Evolutionary conservation across 2,888 invertebrate species (phyloP), one percentile per base, ranked within the genome.

Genomic region (Drosophila parthenogenetica): DNA sequence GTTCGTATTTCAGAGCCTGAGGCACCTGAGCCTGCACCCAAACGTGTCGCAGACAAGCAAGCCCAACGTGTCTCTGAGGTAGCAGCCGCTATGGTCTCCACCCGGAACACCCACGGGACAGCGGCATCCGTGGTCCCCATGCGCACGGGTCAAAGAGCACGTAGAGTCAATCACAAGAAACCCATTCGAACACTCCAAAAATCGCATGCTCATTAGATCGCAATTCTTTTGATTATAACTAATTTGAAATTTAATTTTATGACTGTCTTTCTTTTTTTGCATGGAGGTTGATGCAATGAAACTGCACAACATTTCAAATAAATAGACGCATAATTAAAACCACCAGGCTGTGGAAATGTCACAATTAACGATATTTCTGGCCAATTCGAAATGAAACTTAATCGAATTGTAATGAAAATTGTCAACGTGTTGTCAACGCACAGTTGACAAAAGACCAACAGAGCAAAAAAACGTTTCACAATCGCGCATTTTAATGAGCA

Each of bases 391-490:
- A 49, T 46, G 57, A 64, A 77, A 77, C 78, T 68, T 77, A 83
- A 86, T 82, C 84, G 84, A 83, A 82, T 75, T 70, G 77, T 66
- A 85, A 81, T 81, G 77, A 77, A 80, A 85, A 73, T 75, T 73
- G 69, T 80, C 74, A 77, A 53, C 76, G 65, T 81, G 67, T 65
- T 81, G 67, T 67, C 79, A 64, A 32, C 54, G 40, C 48, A 17
- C 16, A 40, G 22, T 32, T 46, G 29, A 17, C 8, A 50, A 49
- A 29, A 8, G n/a, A n/a, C 32, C 29, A 29, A 29, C 11, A 19
- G 39, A 14, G 37, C 25, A n/a, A 17, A 54, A 65, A 59, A 39
- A 2, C 13, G 16, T 13, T 58, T 32, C 48, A 43, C 70, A 81
- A 65, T 60, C 35, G 71, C 46, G 74, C 39, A 84, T 83, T 80